phyloP scores from a whole-genome alignment of 2,113 vertebrate genomes.

The Dryoscopus gambensis region DNA sequence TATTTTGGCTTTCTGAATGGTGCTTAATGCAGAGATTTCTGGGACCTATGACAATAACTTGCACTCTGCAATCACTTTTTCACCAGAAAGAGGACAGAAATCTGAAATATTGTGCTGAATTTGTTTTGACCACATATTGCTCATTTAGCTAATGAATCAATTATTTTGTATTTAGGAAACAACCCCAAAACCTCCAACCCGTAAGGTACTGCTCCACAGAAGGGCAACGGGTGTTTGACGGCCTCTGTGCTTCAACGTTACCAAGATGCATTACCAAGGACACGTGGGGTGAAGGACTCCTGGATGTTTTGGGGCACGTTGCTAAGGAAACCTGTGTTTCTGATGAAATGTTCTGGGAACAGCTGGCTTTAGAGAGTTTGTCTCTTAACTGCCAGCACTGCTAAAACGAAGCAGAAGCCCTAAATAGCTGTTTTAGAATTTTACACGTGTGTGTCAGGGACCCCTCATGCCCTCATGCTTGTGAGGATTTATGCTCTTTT shows the following conservation, averaged over 20 bases:
- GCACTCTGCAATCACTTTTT: not conserved
- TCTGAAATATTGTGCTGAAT: not conserved
- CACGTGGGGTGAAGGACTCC: rapidly evolving
- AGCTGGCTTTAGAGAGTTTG: not conserved
- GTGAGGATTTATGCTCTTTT: not conserved
- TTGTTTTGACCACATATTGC: not conserved
- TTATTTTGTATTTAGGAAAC: not conserved
- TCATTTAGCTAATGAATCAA: not conserved
- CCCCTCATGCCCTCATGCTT: rapidly evolving
- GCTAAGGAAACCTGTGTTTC: not conserved
- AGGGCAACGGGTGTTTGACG: not conserved
- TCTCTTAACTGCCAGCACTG: not conserved
- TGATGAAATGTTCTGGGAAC: not conserved
- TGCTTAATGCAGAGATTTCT: not conserved
- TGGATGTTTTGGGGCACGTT: not conserved
- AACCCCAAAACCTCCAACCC: not conserved
- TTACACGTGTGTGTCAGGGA: not conserved
- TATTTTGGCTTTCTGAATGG: not conserved
- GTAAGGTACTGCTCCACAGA: not conserved
- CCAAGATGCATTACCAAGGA: not conserved
- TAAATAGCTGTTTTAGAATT: not conserved
- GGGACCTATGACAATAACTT: not conserved
- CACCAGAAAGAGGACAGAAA: not conserved
- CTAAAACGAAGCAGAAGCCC: not conserved
- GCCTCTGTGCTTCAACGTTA: not conserved